Percentiles rank a stretch among this genome's conserved stretches.
phyloP scores from a whole-genome alignment of 2,113 vertebrate genomes.

The Embiotoca jacksoni region DNA sequence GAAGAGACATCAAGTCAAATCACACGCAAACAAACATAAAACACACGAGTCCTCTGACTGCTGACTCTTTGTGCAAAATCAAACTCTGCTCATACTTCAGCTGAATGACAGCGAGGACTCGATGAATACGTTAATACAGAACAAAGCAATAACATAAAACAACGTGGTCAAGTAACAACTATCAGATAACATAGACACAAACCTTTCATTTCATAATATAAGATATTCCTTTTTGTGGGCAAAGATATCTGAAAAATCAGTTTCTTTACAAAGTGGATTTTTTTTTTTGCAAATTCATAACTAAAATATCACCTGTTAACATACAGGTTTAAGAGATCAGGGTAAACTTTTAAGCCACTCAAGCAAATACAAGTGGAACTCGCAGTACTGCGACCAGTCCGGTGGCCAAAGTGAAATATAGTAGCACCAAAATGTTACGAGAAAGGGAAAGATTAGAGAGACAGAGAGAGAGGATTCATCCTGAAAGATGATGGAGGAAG shows the following conservation, averaged over 20 bases:
- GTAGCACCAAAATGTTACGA: constrained; percentile 80
- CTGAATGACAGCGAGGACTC: constrained; percentile 55
- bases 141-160: constrained; percentile 57
- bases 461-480: constrained; percentile 41
- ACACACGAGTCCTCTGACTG: constrained; percentile 48
- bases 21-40: constrained; percentile 47
- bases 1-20: constrained; percentile 48
- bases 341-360: constrained; percentile 6
- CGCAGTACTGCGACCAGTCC: constrained; percentile 63
- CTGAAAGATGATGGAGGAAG: constrained; percentile 6
- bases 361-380: constrained; percentile 40
- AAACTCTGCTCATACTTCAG: constrained; percentile 62
- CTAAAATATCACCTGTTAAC: constrained; percentile 60
- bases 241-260: constrained; percentile 34
- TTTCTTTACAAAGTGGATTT: constrained; percentile 57
- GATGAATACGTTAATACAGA: constrained; percentile 22
- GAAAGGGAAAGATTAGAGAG: constrained; percentile 44
- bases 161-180: constrained; percentile 70
- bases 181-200: constrained; percentile 55
- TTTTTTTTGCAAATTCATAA: constrained; percentile 14
- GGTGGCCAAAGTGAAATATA: constrained; percentile 68
- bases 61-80: constrained; percentile 74
- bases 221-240: constrained; percentile 54
- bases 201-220: constrained; percentile 54
- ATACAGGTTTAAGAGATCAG: constrained; percentile 39